Percentiles rank a stretch among this genome's conserved stretches.
phyloP scores from a whole-genome alignment of 2,797 vertebrate species.

The Danio choprae region DNA sequence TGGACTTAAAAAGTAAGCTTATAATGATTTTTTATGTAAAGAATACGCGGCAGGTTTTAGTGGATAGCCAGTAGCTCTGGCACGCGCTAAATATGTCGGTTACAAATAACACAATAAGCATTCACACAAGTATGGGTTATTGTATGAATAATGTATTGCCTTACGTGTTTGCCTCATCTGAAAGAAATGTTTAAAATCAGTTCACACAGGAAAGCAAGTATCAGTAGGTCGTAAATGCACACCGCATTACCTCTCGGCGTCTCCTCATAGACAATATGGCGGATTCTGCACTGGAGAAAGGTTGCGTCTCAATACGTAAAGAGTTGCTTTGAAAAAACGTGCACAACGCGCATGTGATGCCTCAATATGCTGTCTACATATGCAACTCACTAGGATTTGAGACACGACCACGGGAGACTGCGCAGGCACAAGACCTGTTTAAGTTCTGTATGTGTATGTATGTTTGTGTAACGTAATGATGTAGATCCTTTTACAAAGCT shows the following conservation, averaged over 20 bases:
- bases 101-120: not conserved
- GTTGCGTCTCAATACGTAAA: constrained; percentile 7
- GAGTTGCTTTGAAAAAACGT: not conserved
- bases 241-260: constrained; percentile 80
- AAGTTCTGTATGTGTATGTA: not conserved
- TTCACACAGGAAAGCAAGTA: not conserved
- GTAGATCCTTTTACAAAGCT: too few relatives aligned
- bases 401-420: not conserved
- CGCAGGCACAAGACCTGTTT: constrained; percentile 5
- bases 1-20: not conserved
- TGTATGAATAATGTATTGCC: not conserved
- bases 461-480: too few relatives aligned
- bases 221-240: constrained; percentile 29
- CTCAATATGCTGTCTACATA: not conserved
- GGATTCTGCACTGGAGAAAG: constrained; percentile 74
- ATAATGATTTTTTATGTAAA: not conserved
- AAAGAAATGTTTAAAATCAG: not conserved
- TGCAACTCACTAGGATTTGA: not conserved
- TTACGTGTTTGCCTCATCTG: not conserved
- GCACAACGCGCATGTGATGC: not conserved
- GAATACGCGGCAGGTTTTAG: constrained; percentile 23
- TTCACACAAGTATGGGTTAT: not conserved
- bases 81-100: constrained; percentile 24
- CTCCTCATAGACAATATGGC: constrained; percentile 86
- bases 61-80: constrained; percentile 26